Base-by-base conservation (phyloP, 2,888 invertebrate species). In the Scelioninae gen. 1 region DNA sequence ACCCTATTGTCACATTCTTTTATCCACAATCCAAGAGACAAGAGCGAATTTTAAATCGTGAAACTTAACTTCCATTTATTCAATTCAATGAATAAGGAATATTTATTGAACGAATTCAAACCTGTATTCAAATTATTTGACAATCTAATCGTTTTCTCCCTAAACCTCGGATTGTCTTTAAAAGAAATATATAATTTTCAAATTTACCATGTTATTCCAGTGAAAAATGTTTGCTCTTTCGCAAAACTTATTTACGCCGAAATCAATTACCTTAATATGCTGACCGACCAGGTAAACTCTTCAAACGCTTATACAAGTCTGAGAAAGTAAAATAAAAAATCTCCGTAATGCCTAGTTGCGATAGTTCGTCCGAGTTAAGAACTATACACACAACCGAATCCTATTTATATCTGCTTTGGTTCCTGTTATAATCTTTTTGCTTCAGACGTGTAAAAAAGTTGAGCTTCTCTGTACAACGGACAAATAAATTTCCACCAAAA, bases 71-170 rank as follows among this genome's bases (percentile, higher is more conserved):
- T 55, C 55, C 55, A 55, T 55, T 55, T 15, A 55, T 55, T 15
- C 34, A 15, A 32, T 55, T 34, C 13, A 34, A 55, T 34, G 55
- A 55, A 55, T 55, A 55, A 8, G 55, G 55, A 55, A 55, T 34
- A 55, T 55, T 55, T 55, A 55, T 55, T 32, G 55, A 34, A 34
- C 55, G 11, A 34, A 55, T 34, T 55, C 55, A 53, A 31, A 15
- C 15, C 10, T 15, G 15, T 34, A 15, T 55, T 34, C 34, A 34
- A 55, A 55, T 55, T 55, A n/a, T n/a, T 55, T 13, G 34, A 55
- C 23, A 9, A 34, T 15, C 34, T 55, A 55, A 55, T 55, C 34
- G 55, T 55, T 55, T 10, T 32, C 23, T 49, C 9, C 10, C 23
- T 49, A 49, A 23, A 8, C 23, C 9, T 10, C 23, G 23, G 10